These are phyloP conservation scores for Uloborus plumipes DNA, from an alignment of 2,888 invertebrate species.

Conservation along the genomic window DNA sequence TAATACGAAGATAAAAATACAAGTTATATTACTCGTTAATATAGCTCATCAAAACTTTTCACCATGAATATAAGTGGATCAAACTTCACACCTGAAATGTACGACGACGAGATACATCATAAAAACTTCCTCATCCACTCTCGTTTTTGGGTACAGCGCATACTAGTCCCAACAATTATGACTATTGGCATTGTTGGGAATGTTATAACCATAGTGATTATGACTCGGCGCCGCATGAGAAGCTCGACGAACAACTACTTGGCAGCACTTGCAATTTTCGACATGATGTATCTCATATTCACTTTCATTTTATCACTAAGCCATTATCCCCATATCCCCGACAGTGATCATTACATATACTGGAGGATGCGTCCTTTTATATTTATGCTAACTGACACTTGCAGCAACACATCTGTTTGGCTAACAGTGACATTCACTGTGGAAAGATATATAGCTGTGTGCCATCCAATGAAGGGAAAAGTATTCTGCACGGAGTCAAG, in stretches of 20 bases:
- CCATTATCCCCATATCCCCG: conserved; percentile 76
- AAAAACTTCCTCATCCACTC: conserved; percentile 46
- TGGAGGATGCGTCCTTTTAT: conserved; percentile 75
- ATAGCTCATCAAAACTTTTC: no score
- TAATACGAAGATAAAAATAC: no score
- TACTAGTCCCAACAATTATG: conserved; percentile 78
- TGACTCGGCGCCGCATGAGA: conserved; percentile 79
- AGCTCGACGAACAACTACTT: conserved; percentile 83
- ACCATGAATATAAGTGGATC: conserved; percentile 4
- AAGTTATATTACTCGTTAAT: no score
- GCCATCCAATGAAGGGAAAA: conserved; percentile 72
- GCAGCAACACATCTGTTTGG: conserved; percentile 72
- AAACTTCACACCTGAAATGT: conserved; percentile 8
- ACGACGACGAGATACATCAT: conserved; percentile 23
- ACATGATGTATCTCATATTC: conserved; percentile 79
- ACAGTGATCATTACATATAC: conserved; percentile 74
- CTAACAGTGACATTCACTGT: conserved; percentile 72
- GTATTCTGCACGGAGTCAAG: conserved; percentile 68
- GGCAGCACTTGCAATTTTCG: conserved; percentile 80
- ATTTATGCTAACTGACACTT: conserved; percentile 66
- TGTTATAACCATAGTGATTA: conserved; percentile 74
- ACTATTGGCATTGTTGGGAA: conserved; percentile 81
- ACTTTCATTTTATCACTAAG: conserved; percentile 77
- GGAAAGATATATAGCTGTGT: conserved; percentile 72
- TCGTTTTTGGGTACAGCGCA: conserved; percentile 74